A percentile compares a stretch with the other conserved stretches of the same genome.
Evolutionary conservation across 2,888 invertebrate species (phyloP).

Genomic region (Helicoverpa assulta): DNA sequence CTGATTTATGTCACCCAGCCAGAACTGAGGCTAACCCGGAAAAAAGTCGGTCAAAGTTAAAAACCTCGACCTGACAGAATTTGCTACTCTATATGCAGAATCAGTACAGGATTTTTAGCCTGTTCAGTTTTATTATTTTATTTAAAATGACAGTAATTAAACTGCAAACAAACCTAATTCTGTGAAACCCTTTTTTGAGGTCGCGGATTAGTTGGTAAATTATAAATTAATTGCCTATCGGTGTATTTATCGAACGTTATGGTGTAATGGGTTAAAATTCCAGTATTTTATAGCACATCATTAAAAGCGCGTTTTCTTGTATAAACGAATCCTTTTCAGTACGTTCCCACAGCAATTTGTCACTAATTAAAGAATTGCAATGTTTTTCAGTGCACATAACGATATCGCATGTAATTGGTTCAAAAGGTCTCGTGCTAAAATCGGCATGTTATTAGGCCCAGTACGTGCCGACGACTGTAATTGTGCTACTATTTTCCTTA

Average conservation of each 20-base stretch:
- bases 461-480: constrained; percentile 60
- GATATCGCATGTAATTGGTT: constrained; percentile 54
- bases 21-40: constrained; percentile 22
- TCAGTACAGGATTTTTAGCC: constrained; percentile 10
- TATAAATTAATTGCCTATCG: no score
- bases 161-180: no score
- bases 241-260: no score
- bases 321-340: neutral
- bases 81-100: constrained; percentile 33
- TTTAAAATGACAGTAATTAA: no score
- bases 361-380: constrained; percentile 20
- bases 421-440: constrained; percentile 53
- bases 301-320: neutral
- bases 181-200: no score
- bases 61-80: constrained; percentile 34
- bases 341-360: constrained; percentile 21
- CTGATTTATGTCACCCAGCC: constrained; percentile 29
- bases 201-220: no score
- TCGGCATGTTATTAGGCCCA: constrained; percentile 52
- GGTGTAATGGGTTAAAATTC: no score
- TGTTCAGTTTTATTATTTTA: constrained; percentile 5
- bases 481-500: constrained; percentile 60
- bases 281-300: no score
- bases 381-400: constrained; percentile 23
- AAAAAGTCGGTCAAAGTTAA: constrained; percentile 41